Percentiles rank a stretch among this genome's conserved stretches.
Conservation (phyloP, 92 coral and sea anemone species). For the Pocillopora meandrina region DNA sequence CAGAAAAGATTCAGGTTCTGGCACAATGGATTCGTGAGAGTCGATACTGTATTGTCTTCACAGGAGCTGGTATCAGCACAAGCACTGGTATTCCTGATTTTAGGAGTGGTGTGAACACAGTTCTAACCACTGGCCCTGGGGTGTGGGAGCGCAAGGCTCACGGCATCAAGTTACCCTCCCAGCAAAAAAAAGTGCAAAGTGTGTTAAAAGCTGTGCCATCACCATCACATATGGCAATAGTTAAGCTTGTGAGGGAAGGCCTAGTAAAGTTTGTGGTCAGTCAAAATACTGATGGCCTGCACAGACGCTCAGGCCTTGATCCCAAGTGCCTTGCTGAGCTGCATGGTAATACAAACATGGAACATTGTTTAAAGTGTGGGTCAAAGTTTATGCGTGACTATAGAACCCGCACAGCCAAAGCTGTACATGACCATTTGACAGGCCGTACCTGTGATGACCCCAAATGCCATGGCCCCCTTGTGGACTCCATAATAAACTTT, state of each 20-base stretch:
- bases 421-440: slow-evolving; percentile 63
- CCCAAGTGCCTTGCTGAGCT: slow-evolving; percentile 66
- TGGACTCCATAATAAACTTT: slow-evolving; percentile 78
- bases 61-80: slow-evolving; percentile 86
- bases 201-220: slow-evolving; percentile 70
- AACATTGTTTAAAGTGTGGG: slow-evolving; percentile 68
- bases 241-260: slow-evolving; percentile 64
- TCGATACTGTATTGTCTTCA: slow-evolving; percentile 69
- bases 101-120: slow-evolving; percentile 79
- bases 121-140: slow-evolving; percentile 75
- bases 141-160: slow-evolving; percentile 68
- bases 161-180: slow-evolving; percentile 44
- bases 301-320: slow-evolving; percentile 66
- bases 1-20: slow-evolving; percentile 50
- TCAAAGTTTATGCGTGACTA: slow-evolving; percentile 69
- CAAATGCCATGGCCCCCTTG: slow-evolving; percentile 64
- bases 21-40: slow-evolving; percentile 68
- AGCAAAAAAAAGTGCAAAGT: slow-evolving; percentile 34
- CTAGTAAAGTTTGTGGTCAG: slow-evolving; percentile 67
- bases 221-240: slow-evolving; percentile 70
- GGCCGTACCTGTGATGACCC: slow-evolving; percentile 72
- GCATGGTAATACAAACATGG: slow-evolving; percentile 81
- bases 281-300: slow-evolving; percentile 81
- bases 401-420: slow-evolving; percentile 66
- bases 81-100: slow-evolving; percentile 82